Evolutionary conservation across 2,888 invertebrate species (phyloP).

Genomic region (Proisotoma minuta): DNA sequence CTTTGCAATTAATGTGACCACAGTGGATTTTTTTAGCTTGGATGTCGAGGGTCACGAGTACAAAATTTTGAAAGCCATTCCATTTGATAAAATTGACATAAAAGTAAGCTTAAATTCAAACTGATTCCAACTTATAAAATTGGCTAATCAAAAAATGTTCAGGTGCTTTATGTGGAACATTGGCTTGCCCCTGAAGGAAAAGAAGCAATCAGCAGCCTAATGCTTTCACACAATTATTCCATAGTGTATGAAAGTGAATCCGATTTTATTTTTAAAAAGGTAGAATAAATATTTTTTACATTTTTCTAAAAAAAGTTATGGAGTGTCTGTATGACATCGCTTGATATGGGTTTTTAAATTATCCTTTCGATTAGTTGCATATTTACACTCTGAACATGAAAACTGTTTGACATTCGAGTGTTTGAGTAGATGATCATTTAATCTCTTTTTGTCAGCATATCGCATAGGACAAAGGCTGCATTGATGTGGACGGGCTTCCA

Average conservation of each 20-base stretch:
- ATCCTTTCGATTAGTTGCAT: conserved; percentile 41
- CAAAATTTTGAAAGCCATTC: conserved; percentile 8
- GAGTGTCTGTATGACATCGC: conserved; percentile 42
- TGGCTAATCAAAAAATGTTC: not conserved
- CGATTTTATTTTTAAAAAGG: not conserved
- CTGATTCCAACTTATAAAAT: not conserved
- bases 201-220: not conserved
- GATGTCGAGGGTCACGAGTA: conserved; percentile 14
- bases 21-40: conserved; percentile 19
- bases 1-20: conserved; percentile 3
- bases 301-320: no score
- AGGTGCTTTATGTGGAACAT: conserved; percentile 13
- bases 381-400: conserved; percentile 44
- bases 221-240: conserved; percentile 4
- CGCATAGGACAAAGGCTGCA: conserved; percentile 45
- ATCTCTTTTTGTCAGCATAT: conserved; percentile 48
- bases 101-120: conserved; percentile 4
- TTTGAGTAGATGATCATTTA: conserved; percentile 48
- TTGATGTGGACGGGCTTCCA: conserved; percentile 46
- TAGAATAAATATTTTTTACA: no score
- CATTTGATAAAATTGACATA: conserved; percentile 16
- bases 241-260: not conserved
- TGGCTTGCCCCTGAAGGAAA: conserved; percentile 7
- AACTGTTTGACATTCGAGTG: conserved; percentile 47
- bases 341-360: conserved; percentile 43